Evolutionary conservation across 2,797 vertebrate species (phyloP).

Genomic region (Limosa lapponica): DNA sequence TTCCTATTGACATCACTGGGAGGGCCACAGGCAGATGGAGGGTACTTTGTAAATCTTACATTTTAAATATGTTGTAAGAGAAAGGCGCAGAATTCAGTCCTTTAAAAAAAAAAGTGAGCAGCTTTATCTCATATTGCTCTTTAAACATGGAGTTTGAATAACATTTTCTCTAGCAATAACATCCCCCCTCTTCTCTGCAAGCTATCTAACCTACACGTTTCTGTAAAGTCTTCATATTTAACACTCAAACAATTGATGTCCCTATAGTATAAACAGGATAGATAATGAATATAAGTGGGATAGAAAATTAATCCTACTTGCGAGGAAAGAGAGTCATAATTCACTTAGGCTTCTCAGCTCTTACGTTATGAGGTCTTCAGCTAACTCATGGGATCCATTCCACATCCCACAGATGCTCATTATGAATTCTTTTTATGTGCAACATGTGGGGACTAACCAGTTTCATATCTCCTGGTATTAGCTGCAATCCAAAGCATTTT

Average conservation of each 20-base stretch:
- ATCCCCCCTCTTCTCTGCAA: neutral
- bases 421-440: constrained; percentile 83
- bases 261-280: constrained; percentile 74
- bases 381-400: constrained; percentile 77
- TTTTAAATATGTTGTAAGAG: constrained; percentile 46
- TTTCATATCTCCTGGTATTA: constrained; percentile 84
- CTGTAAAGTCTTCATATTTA: constrained; percentile 63
- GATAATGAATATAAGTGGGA: constrained; percentile 74
- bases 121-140: constrained; percentile 22
- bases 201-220: constrained; percentile 52
- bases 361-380: constrained; percentile 77
- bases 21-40: constrained; percentile 52
- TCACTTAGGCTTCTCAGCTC: constrained; percentile 77
- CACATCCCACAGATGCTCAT: constrained; percentile 82
- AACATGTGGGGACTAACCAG: constrained; percentile 83
- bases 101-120: constrained; percentile 20
- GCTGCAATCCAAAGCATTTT: constrained; percentile 82
- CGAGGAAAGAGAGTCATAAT: constrained; percentile 75
- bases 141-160: constrained; percentile 38
- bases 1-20: constrained; percentile 67
- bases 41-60: constrained; percentile 58
- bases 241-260: constrained; percentile 70
- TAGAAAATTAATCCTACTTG: constrained; percentile 75
- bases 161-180: neutral
- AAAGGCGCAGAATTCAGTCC: neutral